These are phyloP conservation scores for Alethe castanea DNA, from an alignment of 2,113 vertebrate genomes.

Conservation along the genomic window DNA sequence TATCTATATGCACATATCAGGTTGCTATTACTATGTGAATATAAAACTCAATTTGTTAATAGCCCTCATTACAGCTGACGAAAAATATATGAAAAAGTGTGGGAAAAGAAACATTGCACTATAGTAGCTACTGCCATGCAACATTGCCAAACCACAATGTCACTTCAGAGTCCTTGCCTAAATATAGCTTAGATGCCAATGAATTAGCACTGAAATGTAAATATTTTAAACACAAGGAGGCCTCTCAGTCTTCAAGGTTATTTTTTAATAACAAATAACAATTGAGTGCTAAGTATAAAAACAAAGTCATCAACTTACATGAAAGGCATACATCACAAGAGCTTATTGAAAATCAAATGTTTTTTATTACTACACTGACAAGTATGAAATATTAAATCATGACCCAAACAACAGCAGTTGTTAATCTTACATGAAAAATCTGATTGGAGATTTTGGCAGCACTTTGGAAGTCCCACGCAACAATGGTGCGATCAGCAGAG, in stretches of 20 bases:
- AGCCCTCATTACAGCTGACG: background rate
- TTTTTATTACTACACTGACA: background rate
- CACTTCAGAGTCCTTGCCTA: background rate
- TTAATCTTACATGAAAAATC: slow-evolving; percentile 89
- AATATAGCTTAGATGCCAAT: background rate
- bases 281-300: background rate
- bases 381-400: background rate
- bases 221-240: background rate
- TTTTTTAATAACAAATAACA: slow-evolving; percentile 1
- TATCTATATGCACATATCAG: background rate
- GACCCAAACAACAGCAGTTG: background rate
- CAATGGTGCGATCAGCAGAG: slow-evolving; percentile 92
- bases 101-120: background rate
- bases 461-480: slow-evolving; percentile 92
- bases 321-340: background rate
- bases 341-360: background rate
- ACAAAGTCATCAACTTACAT: background rate
- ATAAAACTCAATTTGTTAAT: slow-evolving; percentile 23
- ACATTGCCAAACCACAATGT: background rate
- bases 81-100: background rate
- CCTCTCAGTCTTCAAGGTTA: background rate
- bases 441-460: slow-evolving; percentile 95
- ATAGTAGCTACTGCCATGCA: background rate
- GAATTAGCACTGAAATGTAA: background rate
- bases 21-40: background rate